phyloP scores from a whole-genome alignment of 2,797 vertebrate species.

The Melanotaenia pygmaea region DNA sequence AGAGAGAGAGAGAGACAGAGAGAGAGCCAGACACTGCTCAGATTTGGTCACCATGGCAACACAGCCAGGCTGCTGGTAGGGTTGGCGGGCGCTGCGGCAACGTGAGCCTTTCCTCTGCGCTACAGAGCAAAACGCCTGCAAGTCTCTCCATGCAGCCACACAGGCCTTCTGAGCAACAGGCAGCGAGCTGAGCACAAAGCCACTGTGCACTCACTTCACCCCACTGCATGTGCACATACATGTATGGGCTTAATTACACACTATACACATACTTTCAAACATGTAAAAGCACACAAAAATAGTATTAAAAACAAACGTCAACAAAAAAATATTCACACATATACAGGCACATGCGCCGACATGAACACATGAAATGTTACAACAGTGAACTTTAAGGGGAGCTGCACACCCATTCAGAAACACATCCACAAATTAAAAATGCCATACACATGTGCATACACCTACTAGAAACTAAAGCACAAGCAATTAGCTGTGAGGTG shows the following conservation, averaged over 20 bases:
- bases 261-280: not conserved
- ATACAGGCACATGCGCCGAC: not conserved
- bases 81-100: conserved; percentile 84
- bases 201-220: conserved; percentile 50
- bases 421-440: conserved; percentile 7
- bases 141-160: conserved; percentile 66
- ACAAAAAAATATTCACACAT: not conserved
- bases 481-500: conserved; percentile 13
- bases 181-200: conserved; percentile 57
- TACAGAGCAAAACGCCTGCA: conserved; percentile 78
- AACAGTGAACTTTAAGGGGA: not conserved
- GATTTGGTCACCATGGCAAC: conserved; percentile 86
- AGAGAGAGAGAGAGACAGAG: conserved; percentile 52
- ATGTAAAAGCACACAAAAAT: not conserved
- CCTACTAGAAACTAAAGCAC: conserved; percentile 9
- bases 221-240: conserved; percentile 10
- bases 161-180: conserved; percentile 80
- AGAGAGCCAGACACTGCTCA: conserved; percentile 82
- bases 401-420: not conserved
- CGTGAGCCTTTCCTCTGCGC: conserved; percentile 80
- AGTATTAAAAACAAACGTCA: not conserved
- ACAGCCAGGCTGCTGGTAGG: conserved; percentile 83
- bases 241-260: not conserved
- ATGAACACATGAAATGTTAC: not conserved
- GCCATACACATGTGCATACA: conserved; percentile 6